Conservation (phyloP, 2,113 vertebrate species). For the Prinia subflava region DNA sequence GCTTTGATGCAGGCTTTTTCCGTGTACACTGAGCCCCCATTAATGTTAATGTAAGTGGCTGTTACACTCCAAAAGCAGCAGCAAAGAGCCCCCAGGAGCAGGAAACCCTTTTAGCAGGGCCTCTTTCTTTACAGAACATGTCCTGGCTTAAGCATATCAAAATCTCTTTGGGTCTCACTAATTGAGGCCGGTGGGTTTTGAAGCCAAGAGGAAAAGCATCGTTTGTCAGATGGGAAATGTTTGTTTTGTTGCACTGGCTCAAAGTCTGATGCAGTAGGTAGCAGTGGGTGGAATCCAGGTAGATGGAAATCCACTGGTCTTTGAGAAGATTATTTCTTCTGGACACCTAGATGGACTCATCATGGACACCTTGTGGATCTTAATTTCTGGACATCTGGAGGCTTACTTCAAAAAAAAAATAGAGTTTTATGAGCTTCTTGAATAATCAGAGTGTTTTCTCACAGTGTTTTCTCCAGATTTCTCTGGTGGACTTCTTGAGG, state of each 20-base stretch:
- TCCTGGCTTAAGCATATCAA: not conserved
- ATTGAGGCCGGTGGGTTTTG: not conserved
- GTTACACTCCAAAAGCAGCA: not conserved
- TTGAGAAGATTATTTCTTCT: not conserved
- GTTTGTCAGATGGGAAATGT: fast-evolving
- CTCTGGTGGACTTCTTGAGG: not conserved
- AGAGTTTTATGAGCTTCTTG: not conserved
- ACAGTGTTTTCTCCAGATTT: not conserved
- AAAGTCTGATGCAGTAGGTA: not conserved
- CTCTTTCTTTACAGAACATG: not conserved
- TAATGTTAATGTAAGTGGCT: not conserved
- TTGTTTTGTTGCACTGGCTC: not conserved
- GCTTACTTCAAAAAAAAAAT: not conserved
- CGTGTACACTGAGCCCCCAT: not conserved
- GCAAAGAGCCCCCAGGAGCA: not conserved
- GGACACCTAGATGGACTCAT: not conserved
- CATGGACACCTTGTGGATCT: not conserved
- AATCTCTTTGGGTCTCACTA: not conserved
- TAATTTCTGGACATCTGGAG: not conserved
- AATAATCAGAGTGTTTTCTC: not conserved
- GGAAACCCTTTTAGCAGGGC: not conserved
- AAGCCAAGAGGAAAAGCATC: not conserved
- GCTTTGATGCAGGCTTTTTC: not conserved
- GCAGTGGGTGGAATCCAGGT: not conserved
- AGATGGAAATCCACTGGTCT: not conserved